Conservation (phyloP, 2,797 vertebrate genomes). For the Babyrousa celebensis region DNA sequence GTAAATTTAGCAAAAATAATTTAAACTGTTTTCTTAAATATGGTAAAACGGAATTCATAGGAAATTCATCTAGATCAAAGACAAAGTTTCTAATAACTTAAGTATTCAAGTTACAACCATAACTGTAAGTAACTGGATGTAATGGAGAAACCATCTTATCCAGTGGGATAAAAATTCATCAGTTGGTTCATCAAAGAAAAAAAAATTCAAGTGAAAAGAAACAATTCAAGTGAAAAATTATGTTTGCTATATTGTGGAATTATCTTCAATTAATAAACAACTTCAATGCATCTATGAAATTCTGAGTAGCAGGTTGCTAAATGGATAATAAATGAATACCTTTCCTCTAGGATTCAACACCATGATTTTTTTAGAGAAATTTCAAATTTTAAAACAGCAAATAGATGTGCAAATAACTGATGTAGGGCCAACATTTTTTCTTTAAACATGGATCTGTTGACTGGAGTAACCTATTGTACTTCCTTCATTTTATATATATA, state of each 20-base stretch:
- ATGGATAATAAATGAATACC: background rate
- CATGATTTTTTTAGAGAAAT: background rate
- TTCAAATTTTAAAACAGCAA: background rate
- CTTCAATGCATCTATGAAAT: background rate
- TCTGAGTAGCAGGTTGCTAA: background rate
- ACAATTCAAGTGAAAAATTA: background rate
- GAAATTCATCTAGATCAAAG: constrained; percentile 1
- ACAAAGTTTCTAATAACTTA: background rate
- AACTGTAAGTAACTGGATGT: background rate
- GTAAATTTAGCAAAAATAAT: constrained; percentile 21
- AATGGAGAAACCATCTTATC: background rate
- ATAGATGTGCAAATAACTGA: constrained; percentile 4
- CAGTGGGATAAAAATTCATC: background rate
- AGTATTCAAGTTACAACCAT: background rate
- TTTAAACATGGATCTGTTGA: background rate
- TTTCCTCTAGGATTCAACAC: background rate
- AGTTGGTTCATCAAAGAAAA: background rate
- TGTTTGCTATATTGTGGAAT: background rate
- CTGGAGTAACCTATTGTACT: background rate
- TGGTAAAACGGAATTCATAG: background rate
- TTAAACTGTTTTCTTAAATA: background rate
- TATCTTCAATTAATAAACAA: background rate
- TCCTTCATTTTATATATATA: background rate
- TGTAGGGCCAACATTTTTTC: background rate
- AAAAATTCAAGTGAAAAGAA: background rate